Evolutionary conservation across 2,888 invertebrate genomes (phyloP).

Genomic region (Limnephilus auricula): DNA sequence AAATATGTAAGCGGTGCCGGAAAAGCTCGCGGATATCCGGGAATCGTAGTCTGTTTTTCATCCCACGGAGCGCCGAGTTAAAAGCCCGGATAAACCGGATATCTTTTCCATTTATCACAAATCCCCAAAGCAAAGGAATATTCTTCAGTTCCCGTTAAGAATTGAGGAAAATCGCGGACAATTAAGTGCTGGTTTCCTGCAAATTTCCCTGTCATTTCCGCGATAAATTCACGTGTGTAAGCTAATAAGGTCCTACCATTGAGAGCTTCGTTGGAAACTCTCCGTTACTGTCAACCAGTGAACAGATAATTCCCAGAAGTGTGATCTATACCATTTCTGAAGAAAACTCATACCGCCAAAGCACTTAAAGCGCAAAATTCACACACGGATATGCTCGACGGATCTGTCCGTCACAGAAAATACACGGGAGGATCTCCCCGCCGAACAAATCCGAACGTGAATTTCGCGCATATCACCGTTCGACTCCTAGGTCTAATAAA

Average conservation of each 20-base stretch:
- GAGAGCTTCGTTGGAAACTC: neutral
- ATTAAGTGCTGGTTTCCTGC: neutral
- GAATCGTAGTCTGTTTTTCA: constrained; percentile 35
- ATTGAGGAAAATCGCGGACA: neutral
- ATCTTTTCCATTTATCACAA: constrained; percentile 53
- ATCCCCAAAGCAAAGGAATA: constrained; percentile 45
- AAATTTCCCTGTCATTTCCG: constrained; percentile 11
- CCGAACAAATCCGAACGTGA: no score
- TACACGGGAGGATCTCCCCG: no score
- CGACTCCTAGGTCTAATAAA: no score
- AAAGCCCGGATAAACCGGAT: constrained; percentile 45
- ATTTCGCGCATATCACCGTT: no score
- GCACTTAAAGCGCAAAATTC: no score
- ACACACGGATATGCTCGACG: no score
- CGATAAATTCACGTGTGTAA: neutral
- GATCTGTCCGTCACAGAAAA: no score
- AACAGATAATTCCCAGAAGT: no score
- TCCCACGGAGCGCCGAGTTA: constrained; percentile 32
- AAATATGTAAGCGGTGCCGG: constrained; percentile 28
- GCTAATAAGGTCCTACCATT: neutral
- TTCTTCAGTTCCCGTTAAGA: neutral
- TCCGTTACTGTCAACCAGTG: neutral
- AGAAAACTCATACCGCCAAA: no score
- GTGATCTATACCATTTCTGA: no score
- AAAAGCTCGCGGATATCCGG: constrained; percentile 41